These are phyloP conservation scores for Muscidifurax raptorellus DNA, from an alignment of 1,140 invertebrate genomes.

Conservation along the genomic window DNA sequence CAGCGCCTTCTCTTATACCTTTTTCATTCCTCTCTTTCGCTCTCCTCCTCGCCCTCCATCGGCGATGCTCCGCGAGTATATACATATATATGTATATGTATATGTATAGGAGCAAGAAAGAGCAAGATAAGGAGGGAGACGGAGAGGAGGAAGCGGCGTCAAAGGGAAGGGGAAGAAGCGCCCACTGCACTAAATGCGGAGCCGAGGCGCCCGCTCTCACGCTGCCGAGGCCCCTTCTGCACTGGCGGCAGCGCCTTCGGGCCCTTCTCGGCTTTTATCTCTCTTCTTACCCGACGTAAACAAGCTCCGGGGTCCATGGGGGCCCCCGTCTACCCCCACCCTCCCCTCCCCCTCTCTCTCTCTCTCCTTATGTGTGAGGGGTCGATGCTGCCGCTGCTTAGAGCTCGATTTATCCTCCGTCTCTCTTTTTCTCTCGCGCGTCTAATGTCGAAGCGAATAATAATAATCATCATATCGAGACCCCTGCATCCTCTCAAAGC, in stretches of 20 bases:
- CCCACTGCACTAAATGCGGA: conserved; percentile 71
- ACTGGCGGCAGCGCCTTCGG: conserved; percentile 20
- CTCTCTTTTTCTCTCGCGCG: not conserved
- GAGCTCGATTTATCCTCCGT: conserved; percentile 40
- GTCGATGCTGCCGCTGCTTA: conserved; percentile 32
- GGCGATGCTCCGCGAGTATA: not conserved
- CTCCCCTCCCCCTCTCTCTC: not conserved
- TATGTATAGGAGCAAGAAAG: conserved; percentile 39
- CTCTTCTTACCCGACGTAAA: conserved; percentile 68
- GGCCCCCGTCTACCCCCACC: not conserved
- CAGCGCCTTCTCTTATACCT: conserved; percentile 16
- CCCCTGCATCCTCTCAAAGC: conserved; percentile 19
- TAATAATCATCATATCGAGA: conserved; percentile 13
- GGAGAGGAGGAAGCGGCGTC: conserved; percentile 42
- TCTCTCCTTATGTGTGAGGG: not conserved
- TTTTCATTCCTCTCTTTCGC: conserved; percentile 38
- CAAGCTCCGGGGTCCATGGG: conserved; percentile 62
- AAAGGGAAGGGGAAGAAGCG: conserved; percentile 56
- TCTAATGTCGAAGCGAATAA: conserved; percentile 32
- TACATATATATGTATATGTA: too few relatives aligned
- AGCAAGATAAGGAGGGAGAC: conserved; percentile 46
- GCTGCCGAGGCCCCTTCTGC: conserved; percentile 61
- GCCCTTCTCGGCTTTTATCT: conserved; percentile 53
- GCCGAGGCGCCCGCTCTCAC: conserved; percentile 68
- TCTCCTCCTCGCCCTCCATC: conserved; percentile 12